phyloP scores from a whole-genome alignment of 2,113 vertebrate genomes.

The Porphyrio hochstetteri region DNA sequence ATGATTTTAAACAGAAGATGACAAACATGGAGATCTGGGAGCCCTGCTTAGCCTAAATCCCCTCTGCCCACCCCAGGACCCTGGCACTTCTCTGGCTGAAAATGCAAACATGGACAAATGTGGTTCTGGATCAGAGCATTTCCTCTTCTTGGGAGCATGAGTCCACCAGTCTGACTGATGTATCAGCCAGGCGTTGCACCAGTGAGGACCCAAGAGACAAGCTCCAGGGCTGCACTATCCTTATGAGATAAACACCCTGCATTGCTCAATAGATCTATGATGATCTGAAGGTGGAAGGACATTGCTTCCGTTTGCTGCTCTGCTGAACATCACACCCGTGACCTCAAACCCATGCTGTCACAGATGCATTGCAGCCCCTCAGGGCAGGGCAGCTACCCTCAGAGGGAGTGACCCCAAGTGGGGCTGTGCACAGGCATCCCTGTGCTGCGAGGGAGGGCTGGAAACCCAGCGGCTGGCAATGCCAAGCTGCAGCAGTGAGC shows the following conservation, averaged over 20 bases:
- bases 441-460: neutral
- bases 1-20: neutral
- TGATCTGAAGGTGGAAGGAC: neutral
- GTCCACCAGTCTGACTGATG: neutral
- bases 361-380: accelerated
- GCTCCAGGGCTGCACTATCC: neutral
- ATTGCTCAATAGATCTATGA: neutral
- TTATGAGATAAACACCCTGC: neutral
- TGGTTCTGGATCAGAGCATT: neutral
- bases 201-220: neutral
- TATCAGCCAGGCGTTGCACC: neutral
- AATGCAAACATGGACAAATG: neutral
- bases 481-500: neutral
- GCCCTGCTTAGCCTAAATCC: neutral
- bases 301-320: neutral
- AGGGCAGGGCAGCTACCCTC: neutral
- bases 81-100: neutral
- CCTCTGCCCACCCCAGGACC: neutral
- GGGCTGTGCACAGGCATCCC: neutral
- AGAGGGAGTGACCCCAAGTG: neutral
- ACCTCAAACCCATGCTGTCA: neutral
- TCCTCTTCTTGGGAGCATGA: neutral
- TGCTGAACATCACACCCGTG: neutral
- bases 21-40: neutral
- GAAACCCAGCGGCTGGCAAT: neutral